These are phyloP conservation scores for Hanleya hanleyi DNA, from an alignment of 2,888 invertebrate species.

Conservation along the genomic window DNA sequence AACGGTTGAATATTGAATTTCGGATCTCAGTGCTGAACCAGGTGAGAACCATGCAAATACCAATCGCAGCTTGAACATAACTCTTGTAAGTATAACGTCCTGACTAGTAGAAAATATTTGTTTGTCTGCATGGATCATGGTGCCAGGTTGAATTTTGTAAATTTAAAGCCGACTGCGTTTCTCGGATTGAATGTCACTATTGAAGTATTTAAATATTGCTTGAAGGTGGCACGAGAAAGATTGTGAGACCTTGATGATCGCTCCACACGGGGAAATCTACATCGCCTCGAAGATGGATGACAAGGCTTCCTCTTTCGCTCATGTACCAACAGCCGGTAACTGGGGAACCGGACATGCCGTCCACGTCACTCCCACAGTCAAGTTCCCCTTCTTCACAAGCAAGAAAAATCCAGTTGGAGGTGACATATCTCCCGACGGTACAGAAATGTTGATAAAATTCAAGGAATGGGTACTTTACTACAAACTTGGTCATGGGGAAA, in stretches of 20 bases:
- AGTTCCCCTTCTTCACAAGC: not conserved
- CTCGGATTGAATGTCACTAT: not conserved
- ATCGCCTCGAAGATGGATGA: constrained; percentile 36
- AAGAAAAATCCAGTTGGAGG: constrained; percentile 26
- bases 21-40: too few relatives aligned
- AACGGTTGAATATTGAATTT: too few relatives aligned
- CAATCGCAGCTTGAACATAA: too few relatives aligned
- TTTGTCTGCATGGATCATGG: too few relatives aligned
- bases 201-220: not conserved
- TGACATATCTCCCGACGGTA: constrained; percentile 32
- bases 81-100: too few relatives aligned
- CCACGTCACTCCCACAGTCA: not conserved
- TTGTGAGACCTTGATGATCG: constrained; percentile 44
- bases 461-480: constrained; percentile 27
- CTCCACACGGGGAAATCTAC: constrained; percentile 38
- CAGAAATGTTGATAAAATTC: constrained; percentile 29
- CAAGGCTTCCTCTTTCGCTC: constrained; percentile 31
- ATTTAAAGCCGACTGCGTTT: too few relatives aligned
- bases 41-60: too few relatives aligned
- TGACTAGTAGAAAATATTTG: too few relatives aligned
- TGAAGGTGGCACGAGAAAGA: constrained; percentile 39
- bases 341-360: not conserved
- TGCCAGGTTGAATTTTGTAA: too few relatives aligned
- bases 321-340: constrained; percentile 21
- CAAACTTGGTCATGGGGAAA: constrained; percentile 14